A percentile compares a stretch with the other conserved stretches of the same genome.
These are phyloP conservation scores for Calameuta idolon DNA, from an alignment of 2,888 invertebrate genomes.

Conservation along the genomic window DNA sequence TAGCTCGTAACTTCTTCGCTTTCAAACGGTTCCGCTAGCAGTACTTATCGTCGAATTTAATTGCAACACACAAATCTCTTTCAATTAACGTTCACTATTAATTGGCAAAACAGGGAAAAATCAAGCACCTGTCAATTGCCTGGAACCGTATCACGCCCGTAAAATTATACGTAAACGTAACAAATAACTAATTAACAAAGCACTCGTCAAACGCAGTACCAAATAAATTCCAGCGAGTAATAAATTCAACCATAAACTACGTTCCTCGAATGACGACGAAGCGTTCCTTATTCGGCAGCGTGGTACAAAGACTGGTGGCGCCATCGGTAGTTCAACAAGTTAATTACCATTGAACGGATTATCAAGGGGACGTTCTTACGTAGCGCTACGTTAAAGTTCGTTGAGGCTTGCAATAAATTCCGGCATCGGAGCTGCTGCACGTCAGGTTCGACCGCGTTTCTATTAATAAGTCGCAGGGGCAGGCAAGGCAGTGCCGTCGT, in stretches of 20 bases:
- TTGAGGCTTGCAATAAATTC: background rate
- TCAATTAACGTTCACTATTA: background rate
- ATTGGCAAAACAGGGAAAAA: background rate
- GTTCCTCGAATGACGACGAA: background rate
- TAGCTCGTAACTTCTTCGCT: background rate
- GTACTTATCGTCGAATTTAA: background rate
- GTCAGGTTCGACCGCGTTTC: background rate
- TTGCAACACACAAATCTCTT: background rate
- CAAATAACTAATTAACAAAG: background rate
- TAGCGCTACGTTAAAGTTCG: background rate
- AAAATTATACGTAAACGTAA: background rate
- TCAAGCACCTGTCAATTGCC: background rate
- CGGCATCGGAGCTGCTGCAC: background rate
- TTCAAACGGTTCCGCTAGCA: background rate
- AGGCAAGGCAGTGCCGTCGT: background rate
- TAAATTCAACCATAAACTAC: background rate
- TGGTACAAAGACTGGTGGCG: background rate
- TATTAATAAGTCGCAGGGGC: background rate
- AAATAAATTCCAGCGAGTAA: background rate
- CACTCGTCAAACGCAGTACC: background rate
- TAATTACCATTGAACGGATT: background rate
- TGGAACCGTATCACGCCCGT: background rate
- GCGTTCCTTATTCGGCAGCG: background rate
- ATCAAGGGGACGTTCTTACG: background rate
- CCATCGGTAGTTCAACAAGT: background rate